Base-by-base conservation (phyloP, 2,888 invertebrate genomes). In the Athalia rosae region DNA sequence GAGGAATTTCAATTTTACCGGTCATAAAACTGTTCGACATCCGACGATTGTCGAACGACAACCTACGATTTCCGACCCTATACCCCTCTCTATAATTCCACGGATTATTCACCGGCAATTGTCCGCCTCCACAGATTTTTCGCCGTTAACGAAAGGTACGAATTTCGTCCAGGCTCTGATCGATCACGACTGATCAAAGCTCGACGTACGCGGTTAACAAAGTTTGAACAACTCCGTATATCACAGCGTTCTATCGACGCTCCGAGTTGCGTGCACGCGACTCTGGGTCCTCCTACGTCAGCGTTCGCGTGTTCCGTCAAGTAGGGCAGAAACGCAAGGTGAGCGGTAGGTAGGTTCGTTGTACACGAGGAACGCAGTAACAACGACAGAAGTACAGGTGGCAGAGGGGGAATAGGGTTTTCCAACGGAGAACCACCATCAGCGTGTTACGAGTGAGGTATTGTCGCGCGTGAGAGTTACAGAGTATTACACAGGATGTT, bases 11-110 rank as follows among this genome's bases (percentile, higher is more conserved):
- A 43, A 76, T 76, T 69, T 9, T n/a, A n/a, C 47, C 13, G 13
- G 43, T 69, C 62, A 77, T 59, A 77, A 59, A 69, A 77, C 48
- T 77, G 61, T 71, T 69, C 28, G 77, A 50, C 77, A 59, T 48
- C 15, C 11, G 41, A n/a, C 41, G 58, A 71, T 71, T 28, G 58
- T 43, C 56, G 71, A 58, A 41, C 45, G 71, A 71, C 43, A 71
- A 67, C 48, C 53, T 64, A 47, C 11, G 28, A 47, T 41, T 41
- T 43, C 50, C 50, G 3, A 15, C 50, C 15, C 28, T 28, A n/a
- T n/a, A n/a, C n/a, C n/a, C 28, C 28, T 28, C 50, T n/a, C n/a
- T n/a, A n/a, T n/a, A 53, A 11, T 53, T 7, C 53, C n/a, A 6
- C n/a, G 45, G 66, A 67, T 28, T 48, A 67, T 67, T 67, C 41